These are phyloP conservation scores for Diabrotica undecimpunctata DNA, from an alignment of 1,140 invertebrate genomes.

Conservation along the genomic window DNA sequence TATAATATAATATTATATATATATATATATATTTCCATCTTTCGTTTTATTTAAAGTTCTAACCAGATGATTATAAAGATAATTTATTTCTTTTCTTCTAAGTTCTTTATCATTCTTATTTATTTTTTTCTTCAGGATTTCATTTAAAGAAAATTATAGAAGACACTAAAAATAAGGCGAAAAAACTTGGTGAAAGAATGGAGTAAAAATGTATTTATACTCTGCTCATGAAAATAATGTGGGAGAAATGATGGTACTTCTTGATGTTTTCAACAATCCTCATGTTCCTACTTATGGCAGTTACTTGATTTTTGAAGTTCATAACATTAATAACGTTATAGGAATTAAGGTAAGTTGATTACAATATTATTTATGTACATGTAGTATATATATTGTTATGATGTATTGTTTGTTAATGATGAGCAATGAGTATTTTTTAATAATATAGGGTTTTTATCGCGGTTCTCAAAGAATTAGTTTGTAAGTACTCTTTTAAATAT, in stretches of 20 bases:
- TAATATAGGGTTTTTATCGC: too few relatives aligned
- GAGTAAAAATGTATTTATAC: slow-evolving; percentile 62
- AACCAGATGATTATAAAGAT: not conserved
- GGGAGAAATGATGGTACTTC: slow-evolving; percentile 58
- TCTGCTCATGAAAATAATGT: slow-evolving; percentile 71
- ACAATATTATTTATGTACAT: too few relatives aligned
- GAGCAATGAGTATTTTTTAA: too few relatives aligned
- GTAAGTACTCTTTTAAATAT: too few relatives aligned
- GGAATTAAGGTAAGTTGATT: slow-evolving; percentile 22
- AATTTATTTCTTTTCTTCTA: not conserved
- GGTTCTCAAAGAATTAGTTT: too few relatives aligned
- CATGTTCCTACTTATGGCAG: slow-evolving; percentile 56
- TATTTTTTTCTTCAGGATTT: slow-evolving; percentile 5
- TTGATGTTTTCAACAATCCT: slow-evolving; percentile 64
- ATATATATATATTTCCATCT: too few relatives aligned
- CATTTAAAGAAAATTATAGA: slow-evolving; percentile 12
- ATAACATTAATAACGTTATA: slow-evolving; percentile 20
- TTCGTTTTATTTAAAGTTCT: too few relatives aligned
- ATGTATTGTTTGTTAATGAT: too few relatives aligned
- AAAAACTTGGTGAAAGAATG: slow-evolving; percentile 50
- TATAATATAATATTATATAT: too few relatives aligned
- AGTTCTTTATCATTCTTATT: not conserved
- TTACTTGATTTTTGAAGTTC: slow-evolving; percentile 38
- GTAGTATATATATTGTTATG: too few relatives aligned
- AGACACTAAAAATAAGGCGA: slow-evolving; percentile 22